Base-by-base conservation (phyloP, 2,888 invertebrate species). In the Drosophila quinaria region DNA sequence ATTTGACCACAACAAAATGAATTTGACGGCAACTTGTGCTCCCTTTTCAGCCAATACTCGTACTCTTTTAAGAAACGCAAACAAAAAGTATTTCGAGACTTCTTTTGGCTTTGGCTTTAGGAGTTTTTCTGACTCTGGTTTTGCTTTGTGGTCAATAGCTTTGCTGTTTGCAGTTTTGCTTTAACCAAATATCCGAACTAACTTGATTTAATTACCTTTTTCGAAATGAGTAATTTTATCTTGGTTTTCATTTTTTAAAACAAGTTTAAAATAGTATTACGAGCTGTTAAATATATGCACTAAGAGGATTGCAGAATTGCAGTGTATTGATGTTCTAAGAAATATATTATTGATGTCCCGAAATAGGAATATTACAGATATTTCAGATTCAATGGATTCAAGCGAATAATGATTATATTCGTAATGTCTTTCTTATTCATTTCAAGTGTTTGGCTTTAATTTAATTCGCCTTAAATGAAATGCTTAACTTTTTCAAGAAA, bases 1-100 rank as follows among this genome's bases (percentile, higher is more conserved):
- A 56, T 37, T 52, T 35, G 39, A 56, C 25, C 56, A 39, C 42
- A 50, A 44, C 56, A 31, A 52, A 67, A 56, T 56, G 41, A 39
- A 52, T 25, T 50, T 13, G 68, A 42, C 60, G 60, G 25, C 10
- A 25, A 35, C 17, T 31, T 56, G 25, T 51, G 59, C 46, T 47
- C 19, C 4, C 33, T 19, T 55, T 35, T 29, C 3, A 19, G 50
- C 22, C 50, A 50, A 50, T 50, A n/a, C 19, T 29, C 11, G 29
- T 29, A 13, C 8, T 39, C 41, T 0, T 19, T 33, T 15, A 33
- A 33, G 51, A 31, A 39, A 37, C 2, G 33, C 41, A 33, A 41
- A 13, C 51, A 29, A 6, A 25, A 62, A 39, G 37, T 25, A 54
- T n/a, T 22, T 31, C 9, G 41, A 33, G 29, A 9, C 17, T 52